Conservation (phyloP, 2,113 vertebrate genomes). For the Clarias batrachus region DNA sequence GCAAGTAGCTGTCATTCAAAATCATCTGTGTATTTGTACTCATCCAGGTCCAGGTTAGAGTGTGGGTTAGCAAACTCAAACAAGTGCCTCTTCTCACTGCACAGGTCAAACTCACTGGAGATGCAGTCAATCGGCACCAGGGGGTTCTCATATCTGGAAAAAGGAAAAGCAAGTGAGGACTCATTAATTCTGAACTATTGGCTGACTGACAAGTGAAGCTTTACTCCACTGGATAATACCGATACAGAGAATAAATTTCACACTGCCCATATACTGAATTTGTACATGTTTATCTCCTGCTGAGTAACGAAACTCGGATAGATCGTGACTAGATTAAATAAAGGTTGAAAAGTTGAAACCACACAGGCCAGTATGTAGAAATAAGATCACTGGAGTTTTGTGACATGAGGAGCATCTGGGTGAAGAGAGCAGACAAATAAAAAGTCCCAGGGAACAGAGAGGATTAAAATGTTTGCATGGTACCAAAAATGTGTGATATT, state of each 20-base stretch:
- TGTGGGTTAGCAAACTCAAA: slow-evolving; percentile 78
- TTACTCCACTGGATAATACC: not conserved
- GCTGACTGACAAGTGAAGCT: slow-evolving; percentile 9
- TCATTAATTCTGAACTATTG: not conserved
- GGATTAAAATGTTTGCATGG: not conserved
- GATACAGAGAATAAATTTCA: not conserved
- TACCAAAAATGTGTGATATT: not conserved
- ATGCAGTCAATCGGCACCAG: slow-evolving; percentile 77
- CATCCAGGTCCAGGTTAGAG: slow-evolving; percentile 79
- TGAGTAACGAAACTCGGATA: not conserved
- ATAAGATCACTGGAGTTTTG: not conserved
- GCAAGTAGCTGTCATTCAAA: slow-evolving; percentile 66
- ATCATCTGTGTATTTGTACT: slow-evolving; percentile 81
- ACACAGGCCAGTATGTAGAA: not conserved
- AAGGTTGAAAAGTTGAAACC: not conserved
- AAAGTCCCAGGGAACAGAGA: slow-evolving; percentile 5
- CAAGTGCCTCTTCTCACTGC: slow-evolving; percentile 78
- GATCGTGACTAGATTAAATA: not conserved
- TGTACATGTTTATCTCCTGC: not conserved
- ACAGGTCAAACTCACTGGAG: slow-evolving; percentile 72
- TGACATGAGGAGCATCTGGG: not conserved
- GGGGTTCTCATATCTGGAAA: slow-evolving; percentile 78
- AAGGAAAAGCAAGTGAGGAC: slow-evolving; percentile 12
- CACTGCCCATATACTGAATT: not conserved
- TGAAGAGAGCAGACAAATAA: not conserved